Evolutionary conservation across 2,113 vertebrate species (phyloP), one percentile per base, ranked within the genome.

Genomic region (Cyanoliseus patagonus): DNA sequence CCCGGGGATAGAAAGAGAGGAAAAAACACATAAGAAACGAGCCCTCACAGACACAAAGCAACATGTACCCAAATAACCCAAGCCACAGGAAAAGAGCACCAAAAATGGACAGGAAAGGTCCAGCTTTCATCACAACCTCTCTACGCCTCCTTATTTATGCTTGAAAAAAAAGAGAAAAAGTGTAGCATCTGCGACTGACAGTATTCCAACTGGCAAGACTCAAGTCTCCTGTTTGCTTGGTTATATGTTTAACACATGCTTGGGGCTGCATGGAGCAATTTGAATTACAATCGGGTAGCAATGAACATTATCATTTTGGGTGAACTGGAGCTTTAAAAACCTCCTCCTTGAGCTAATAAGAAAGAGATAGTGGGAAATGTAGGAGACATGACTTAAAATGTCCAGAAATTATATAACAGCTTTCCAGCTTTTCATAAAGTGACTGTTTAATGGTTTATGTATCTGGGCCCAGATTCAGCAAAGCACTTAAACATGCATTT

Each of bases 401-500:
- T 95, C 89, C 90, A 90, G 87, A 93, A 96, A 94, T 94, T 87
- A 74, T 92, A 5, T 82, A 94, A 89, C 88, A 85, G 84, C 77
- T 97, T 94, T 81, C 85, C 76, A 74, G 80, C 15, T 86, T 95
- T 95, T 93, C 90, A 93, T 90, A 95, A 94, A 90, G 78, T 95
- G 96, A 94, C 84, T 95, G 86, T 94, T 96, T 96, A 97, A 96
- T 97, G 95, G 87, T 97, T 95, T 96, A 94, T 96, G 92, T 88
- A 88, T 92, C 88, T 96, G 91, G 95, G 97, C 91, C 91, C 94
- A 94, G 95, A 92, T 96, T 97, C 94, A 95, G 95, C 85, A 90
- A 92, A 96, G 95, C 95, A 95, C 95, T 94, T 97, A 96, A 96
- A 91, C 90, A 80, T 75, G 49, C 72, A 97, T 97, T 97, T 97